Conservation (phyloP, 2,888 invertebrate genomes). For the Zaprionus bogoriensis region DNA sequence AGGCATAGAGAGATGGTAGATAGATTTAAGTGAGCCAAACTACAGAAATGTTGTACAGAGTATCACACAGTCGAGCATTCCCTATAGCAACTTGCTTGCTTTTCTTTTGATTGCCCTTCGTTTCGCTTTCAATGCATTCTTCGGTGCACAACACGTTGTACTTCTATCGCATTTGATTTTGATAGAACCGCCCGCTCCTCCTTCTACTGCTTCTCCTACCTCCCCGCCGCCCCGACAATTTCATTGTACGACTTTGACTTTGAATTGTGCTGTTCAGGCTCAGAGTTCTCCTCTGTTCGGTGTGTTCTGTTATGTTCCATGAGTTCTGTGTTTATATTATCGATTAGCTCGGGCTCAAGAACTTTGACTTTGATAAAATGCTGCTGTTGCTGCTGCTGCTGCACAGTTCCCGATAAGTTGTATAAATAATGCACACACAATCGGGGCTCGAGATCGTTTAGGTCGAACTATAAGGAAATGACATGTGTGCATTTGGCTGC, state of each 20-base stretch:
- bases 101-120: slow-evolving; percentile 46
- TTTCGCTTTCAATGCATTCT: slow-evolving; percentile 41
- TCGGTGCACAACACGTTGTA: slow-evolving; percentile 36
- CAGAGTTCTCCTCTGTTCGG: not conserved
- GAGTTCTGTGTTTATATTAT: slow-evolving; percentile 47
- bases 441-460: slow-evolving; percentile 17
- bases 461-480: slow-evolving; percentile 26
- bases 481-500: slow-evolving; percentile 22
- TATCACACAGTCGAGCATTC: not conserved
- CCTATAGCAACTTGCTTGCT: not conserved
- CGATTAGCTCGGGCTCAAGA: slow-evolving; percentile 44
- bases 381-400: slow-evolving; percentile 1
- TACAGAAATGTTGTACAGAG: slow-evolving; percentile 14
- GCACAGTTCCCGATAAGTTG: slow-evolving; percentile 37
- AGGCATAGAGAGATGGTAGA: too few relatives aligned
- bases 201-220: too few relatives aligned
- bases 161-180: slow-evolving; percentile 31
- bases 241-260: slow-evolving; percentile 45
- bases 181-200: slow-evolving; percentile 10
- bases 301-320: too few relatives aligned
- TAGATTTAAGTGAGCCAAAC: too few relatives aligned
- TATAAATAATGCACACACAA: slow-evolving; percentile 29
- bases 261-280: slow-evolving; percentile 29
- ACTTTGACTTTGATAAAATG: slow-evolving; percentile 55
- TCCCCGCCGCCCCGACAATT: not conserved